Base-by-base conservation (phyloP, 2,113 vertebrate species). In the Callionymus lyra region DNA sequence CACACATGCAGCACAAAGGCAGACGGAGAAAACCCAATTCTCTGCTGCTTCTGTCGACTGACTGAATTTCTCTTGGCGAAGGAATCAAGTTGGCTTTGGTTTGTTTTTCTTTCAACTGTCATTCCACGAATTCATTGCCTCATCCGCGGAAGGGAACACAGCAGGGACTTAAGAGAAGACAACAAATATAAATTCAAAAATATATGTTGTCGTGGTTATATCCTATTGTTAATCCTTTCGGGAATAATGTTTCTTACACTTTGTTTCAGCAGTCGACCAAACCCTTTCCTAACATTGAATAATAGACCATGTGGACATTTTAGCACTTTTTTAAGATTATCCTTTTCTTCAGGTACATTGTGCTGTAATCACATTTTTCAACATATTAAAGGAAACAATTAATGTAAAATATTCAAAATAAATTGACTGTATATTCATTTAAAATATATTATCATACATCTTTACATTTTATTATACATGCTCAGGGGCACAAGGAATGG, bases 1-100 rank as follows among this genome's bases (percentile, higher is more conserved):
- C 84, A 84, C 80, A 85, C 81, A 85, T 79, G 70, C 73, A 60
- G 51, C 73, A 85, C 82, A 85, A 85, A 87, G 74, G 68, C 60
- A 70, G 63, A 80, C 74, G 65, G 68, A 66, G 76, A 64, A 77
- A 84, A 80, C 66, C 66, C 71, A 59, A 81, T 84, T 81, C 74
- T 72, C 62, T 39, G 50, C 73, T 63, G 59, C 65, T 63, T 53
- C 67, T 71, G 47, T 51, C 16, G 58, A 72, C 70, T 55, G 60
- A 76, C 79, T 74, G 74, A 65, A 80, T 62, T 39, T 63, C 59
- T 53, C 34, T 44, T 39, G 58, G 65, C 74, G 65, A 72, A 72
- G 46, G 46, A 31, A 32, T 79, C 68, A 66, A 32, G 63, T 54
- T 50, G 63, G 58, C 70, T 79, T 67, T 65, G 14, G 55, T 13